Base-by-base conservation (phyloP, 2,888 invertebrate genomes). In the Meiosimyza decipiens region DNA sequence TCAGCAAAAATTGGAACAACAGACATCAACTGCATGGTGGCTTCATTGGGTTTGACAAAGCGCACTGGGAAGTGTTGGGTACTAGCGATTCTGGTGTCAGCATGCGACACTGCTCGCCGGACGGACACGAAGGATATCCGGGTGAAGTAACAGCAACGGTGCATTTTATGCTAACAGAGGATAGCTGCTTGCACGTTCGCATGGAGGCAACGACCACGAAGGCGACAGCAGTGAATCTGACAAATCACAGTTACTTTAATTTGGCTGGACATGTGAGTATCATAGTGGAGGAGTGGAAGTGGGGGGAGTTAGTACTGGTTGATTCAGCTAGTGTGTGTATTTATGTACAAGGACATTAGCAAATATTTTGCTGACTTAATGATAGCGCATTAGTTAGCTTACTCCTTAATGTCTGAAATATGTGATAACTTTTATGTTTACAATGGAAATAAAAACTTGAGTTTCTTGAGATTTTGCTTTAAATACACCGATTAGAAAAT, bases 221-320 rank as follows among this genome's bases (percentile, higher is more conserved):
- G 82, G 90, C 94, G 0, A 97, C 97, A 0, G 91, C 94, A 15
- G 89, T 98, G 74, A 97, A 95, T 86, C 87, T 98, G 71, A 96
- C 96, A 63, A 95, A 94, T 85, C 94, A 97, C 82, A 91, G 94
- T 1, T 98, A 94, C 85, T 97, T 98, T 87, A 98, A 98, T 88
- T 89, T 98, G 55, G 95, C 92, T 65, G 97, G 97, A n/a, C 95
- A 97, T 87, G 85, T 84, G 74, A 81, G 81, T 80, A 64, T 67
- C 55, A 62, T 72, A 12, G 18, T 6, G 28, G 15, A 33, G 3
- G 18, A 22, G 22, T 22, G 22, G 22, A 22, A 2, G 2, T 1
- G 22, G 40, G 4, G 40, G 28, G 40, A 33, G 28, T n/a, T n/a
- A n/a, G n/a, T n/a, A n/a, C n/a, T n/a, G 13, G 33, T 1, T 7